Evolutionary conservation across 2,888 invertebrate genomes (phyloP).

Genomic region (Dryobota labecula): DNA sequence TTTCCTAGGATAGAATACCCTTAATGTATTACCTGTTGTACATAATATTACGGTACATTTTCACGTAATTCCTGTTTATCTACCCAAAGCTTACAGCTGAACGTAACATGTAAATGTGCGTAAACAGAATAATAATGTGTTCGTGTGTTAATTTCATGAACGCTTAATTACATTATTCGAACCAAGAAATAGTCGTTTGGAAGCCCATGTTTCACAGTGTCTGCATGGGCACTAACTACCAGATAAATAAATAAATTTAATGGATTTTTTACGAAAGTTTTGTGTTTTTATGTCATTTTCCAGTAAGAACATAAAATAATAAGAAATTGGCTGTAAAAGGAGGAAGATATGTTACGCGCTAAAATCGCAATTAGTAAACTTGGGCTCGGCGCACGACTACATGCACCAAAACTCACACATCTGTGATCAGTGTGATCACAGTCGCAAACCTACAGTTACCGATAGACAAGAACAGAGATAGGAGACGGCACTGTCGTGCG

Average conservation of each 20-base stretch:
- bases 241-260: neutral
- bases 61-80: slow-evolving; percentile 29
- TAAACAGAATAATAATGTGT: slow-evolving; percentile 43
- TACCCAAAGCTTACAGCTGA: slow-evolving; percentile 28
- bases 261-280: neutral
- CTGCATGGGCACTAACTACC: neutral
- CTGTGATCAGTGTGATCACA: too few relatives aligned
- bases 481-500: too few relatives aligned
- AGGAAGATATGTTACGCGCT: too few relatives aligned
- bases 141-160: slow-evolving; percentile 43
- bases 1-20: slow-evolving; percentile 1
- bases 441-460: too few relatives aligned
- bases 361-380: too few relatives aligned
- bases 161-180: slow-evolving; percentile 32
- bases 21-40: slow-evolving; percentile 1
- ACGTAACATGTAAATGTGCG: slow-evolving; percentile 26
- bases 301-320: neutral
- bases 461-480: too few relatives aligned
- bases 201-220: neutral
- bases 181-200: slow-evolving; percentile 26
- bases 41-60: slow-evolving; percentile 20
- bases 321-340: neutral
- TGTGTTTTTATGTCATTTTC: neutral
- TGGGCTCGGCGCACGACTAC: too few relatives aligned
- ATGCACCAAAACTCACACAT: too few relatives aligned